phyloP scores from a whole-genome alignment of 1,140 invertebrate genomes.

The Anastrepha ludens region DNA sequence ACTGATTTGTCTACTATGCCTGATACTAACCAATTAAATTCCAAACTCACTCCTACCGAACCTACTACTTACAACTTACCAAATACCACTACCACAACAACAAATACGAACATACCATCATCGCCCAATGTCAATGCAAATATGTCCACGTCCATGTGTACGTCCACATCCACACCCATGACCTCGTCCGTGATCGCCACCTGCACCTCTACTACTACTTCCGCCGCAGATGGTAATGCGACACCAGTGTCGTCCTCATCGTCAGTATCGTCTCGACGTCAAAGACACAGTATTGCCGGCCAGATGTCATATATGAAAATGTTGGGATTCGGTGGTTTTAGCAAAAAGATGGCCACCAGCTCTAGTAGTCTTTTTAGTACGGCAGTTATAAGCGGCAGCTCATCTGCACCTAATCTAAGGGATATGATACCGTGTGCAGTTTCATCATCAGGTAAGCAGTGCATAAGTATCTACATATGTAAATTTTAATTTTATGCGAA shows the following conservation, averaged over 20 bases:
- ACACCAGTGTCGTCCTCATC: conserved; percentile 70
- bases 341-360: conserved; percentile 83
- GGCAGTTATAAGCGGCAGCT: conserved; percentile 94
- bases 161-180: conserved; percentile 37
- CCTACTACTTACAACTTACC: conserved; percentile 60
- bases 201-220: conserved; percentile 62
- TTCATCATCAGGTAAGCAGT: conserved; percentile 82
- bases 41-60: conserved; percentile 58
- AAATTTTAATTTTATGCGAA: no score
- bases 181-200: neutral
- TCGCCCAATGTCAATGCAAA: conserved; percentile 27
- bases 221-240: conserved; percentile 70
- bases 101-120: conserved; percentile 31
- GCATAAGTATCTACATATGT: no score
- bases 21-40: conserved; percentile 59
- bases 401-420: conserved; percentile 91
- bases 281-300: conserved; percentile 94
- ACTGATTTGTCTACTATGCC: conserved; percentile 11
- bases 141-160: conserved; percentile 14
- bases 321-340: conserved; percentile 81
- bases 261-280: conserved; percentile 81
- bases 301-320: conserved; percentile 94
- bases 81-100: conserved; percentile 54
- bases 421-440: conserved; percentile 86
- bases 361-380: conserved; percentile 92